Conservation (phyloP, 2,113 vertebrate species). For the Hydrochoerus hydrochaeris region DNA sequence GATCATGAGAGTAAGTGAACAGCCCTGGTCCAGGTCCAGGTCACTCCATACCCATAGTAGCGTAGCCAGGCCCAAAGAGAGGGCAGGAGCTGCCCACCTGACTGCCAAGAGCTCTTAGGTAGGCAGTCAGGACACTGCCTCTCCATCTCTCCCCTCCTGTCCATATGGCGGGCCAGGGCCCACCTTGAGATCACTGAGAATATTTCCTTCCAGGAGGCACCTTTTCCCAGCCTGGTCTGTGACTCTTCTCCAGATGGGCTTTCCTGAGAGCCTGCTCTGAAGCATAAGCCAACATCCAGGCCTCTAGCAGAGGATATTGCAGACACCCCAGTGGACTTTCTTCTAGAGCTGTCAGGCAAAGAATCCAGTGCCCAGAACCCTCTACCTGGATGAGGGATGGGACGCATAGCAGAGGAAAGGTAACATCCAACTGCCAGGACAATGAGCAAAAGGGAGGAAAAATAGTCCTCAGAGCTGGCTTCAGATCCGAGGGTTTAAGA, state of each 20-base stretch:
- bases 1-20: rapidly evolving
- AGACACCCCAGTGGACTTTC: background rate
- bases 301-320: background rate
- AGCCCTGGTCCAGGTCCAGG: rapidly evolving
- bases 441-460: background rate
- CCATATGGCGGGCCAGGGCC: too few relatives aligned
- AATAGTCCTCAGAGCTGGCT: background rate
- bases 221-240: background rate
- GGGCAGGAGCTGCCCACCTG: background rate
- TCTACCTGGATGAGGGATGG: background rate
- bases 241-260: background rate
- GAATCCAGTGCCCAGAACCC: background rate
- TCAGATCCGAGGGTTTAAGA: background rate
- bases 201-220: background rate
- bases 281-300: constrained; percentile 46
- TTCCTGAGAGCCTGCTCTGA: background rate
- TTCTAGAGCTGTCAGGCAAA: background rate
- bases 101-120: background rate
- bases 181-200: background rate
- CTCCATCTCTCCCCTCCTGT: background rate
- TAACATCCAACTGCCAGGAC: too few relatives aligned
- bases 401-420: background rate
- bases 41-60: background rate
- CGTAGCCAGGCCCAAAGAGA: background rate
- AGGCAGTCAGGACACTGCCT: background rate